Percentiles rank a stretch among this genome's conserved stretches.
phyloP scores from a whole-genome alignment of 2,113 vertebrate species.

The Noctilio leporinus region DNA sequence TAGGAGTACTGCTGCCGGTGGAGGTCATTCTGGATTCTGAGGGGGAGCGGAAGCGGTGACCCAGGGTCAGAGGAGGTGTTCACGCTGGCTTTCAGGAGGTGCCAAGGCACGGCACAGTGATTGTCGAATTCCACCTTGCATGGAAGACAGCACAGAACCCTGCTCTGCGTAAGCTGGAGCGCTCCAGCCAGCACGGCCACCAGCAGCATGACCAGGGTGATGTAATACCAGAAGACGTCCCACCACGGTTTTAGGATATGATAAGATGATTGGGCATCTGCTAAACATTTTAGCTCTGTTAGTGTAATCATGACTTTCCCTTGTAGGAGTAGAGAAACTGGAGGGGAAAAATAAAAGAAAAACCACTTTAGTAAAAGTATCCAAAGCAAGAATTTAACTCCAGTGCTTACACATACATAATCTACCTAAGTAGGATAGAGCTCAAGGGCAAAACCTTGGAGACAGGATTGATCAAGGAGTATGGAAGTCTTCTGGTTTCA shows the following conservation, averaged over 20 bases:
- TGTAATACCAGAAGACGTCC: constrained; percentile 88
- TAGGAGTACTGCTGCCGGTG: constrained; percentile 86
- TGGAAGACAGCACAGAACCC: constrained; percentile 85
- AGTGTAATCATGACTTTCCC: constrained; percentile 83
- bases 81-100: constrained; percentile 73
- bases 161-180: constrained; percentile 84
- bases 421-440: not conserved
- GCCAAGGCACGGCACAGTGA: constrained; percentile 80
- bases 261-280: constrained; percentile 82
- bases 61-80: constrained; percentile 66
- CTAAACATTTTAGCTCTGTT: constrained; percentile 83
- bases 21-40: constrained; percentile 82
- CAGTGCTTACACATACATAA: not conserved
- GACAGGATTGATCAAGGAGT: not conserved
- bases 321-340: constrained; percentile 75
- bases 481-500: not conserved
- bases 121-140: constrained; percentile 84
- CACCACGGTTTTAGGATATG: constrained; percentile 86
- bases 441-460: not conserved
- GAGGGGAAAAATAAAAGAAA: constrained; percentile 31
- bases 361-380: not conserved
- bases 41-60: constrained; percentile 46
- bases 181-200: constrained; percentile 84
- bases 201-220: constrained; percentile 87
- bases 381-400: not conserved